phyloP scores from a whole-genome alignment of 2,797 vertebrate species.

The Xyrichtys novacula region DNA sequence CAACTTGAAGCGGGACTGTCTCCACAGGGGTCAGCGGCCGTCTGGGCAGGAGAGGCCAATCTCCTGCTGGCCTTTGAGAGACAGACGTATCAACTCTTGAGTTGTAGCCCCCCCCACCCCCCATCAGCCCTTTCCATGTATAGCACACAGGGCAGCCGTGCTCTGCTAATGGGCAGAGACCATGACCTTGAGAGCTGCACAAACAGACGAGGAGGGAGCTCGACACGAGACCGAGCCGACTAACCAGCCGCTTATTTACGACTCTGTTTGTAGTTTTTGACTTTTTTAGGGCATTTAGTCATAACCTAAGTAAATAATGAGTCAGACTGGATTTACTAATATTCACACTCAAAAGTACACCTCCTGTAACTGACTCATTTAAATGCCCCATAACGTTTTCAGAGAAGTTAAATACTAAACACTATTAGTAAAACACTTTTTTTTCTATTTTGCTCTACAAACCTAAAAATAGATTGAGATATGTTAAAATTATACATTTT shows the following conservation, averaged over 20 bases:
- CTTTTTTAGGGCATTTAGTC: background rate
- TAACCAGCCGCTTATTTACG: slow-evolving; percentile 75
- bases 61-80: slow-evolving; percentile 72
- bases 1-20: slow-evolving; percentile 77
- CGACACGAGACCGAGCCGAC: slow-evolving; percentile 35
- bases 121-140: slow-evolving; percentile 56
- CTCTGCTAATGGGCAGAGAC: slow-evolving; percentile 68
- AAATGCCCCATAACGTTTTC: background rate
- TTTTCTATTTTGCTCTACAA: too few relatives aligned
- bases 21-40: slow-evolving; percentile 81
- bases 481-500: too few relatives aligned
- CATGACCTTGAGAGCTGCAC: slow-evolving; percentile 75
- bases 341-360: background rate
- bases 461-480: too few relatives aligned
- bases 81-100: slow-evolving; percentile 67
- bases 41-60: slow-evolving; percentile 76
- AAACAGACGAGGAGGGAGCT: slow-evolving; percentile 60
- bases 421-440: too few relatives aligned
- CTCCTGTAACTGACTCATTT: background rate
- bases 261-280: slow-evolving; percentile 36
- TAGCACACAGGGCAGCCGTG: slow-evolving; percentile 47
- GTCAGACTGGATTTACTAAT: background rate
- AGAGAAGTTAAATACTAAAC: too few relatives aligned
- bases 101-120: slow-evolving; percentile 22
- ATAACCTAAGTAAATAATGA: background rate